These are phyloP conservation scores for Chouioia cunea DNA, from an alignment of 2,888 invertebrate genomes.

Conservation along the genomic window DNA sequence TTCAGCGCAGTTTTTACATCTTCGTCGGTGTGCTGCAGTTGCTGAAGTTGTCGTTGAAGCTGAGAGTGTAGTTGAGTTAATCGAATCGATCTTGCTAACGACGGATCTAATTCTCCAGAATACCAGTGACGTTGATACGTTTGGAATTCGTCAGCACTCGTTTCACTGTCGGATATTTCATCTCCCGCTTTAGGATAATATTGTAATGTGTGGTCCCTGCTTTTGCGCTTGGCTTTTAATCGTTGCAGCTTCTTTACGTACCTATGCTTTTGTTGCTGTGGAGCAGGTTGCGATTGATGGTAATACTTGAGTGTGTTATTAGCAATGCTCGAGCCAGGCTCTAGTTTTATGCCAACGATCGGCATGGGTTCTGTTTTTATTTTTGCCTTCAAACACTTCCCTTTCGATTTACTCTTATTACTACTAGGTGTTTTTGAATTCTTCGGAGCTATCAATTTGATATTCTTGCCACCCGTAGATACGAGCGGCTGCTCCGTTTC, in stretches of 20 bases:
- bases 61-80: constrained; percentile 65
- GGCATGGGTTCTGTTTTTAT: constrained; percentile 53
- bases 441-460: constrained; percentile 57
- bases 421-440: constrained; percentile 54
- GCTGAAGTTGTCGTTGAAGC: constrained; percentile 69
- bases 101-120: constrained; percentile 58
- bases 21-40: constrained; percentile 64
- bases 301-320: constrained; percentile 47
- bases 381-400: constrained; percentile 61
- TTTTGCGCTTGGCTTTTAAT: constrained; percentile 55
- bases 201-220: constrained; percentile 64
- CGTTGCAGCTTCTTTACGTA: constrained; percentile 54
- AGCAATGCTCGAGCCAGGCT: constrained; percentile 35
- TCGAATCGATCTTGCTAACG: constrained; percentile 61
- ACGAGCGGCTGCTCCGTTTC: constrained; percentile 64
- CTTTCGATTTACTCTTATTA: constrained; percentile 58
- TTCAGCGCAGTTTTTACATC: constrained; percentile 58
- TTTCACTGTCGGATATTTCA: constrained; percentile 69
- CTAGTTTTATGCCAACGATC: constrained; percentile 49
- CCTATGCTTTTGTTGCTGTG: constrained; percentile 53
- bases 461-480: constrained; percentile 56
- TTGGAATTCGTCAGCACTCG: constrained; percentile 66
- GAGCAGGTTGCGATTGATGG: constrained; percentile 53
- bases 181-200: constrained; percentile 67
- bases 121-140: constrained; percentile 69